These are phyloP conservation scores for Aspidiotus destructor DNA, from an alignment of 2,888 invertebrate species.

Conservation along the genomic window DNA sequence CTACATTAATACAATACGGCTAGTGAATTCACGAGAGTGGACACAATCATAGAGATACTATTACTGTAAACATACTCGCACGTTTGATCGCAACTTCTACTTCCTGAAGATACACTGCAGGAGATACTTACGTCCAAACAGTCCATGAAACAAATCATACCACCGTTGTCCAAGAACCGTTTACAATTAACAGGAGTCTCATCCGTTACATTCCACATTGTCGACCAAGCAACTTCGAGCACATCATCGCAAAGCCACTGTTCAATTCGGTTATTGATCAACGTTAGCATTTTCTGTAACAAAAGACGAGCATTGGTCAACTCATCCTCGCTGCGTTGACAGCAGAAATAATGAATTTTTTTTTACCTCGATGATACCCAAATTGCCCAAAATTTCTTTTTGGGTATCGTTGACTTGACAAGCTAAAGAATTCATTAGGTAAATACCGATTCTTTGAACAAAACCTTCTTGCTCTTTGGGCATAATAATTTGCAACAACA, in stretches of 20 bases:
- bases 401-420: constrained; percentile 92
- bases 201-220: constrained; percentile 98
- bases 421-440: constrained; percentile 86
- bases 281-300: constrained; percentile 54
- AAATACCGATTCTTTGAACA: constrained; percentile 88
- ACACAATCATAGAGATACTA: too few relatives aligned
- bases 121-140: constrained; percentile 64
- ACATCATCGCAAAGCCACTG: constrained; percentile 82
- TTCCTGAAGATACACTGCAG: not conserved
- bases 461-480: constrained; percentile 79
- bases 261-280: constrained; percentile 72
- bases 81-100: not conserved
- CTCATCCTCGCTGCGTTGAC: not conserved
- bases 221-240: constrained; percentile 95
- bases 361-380: constrained; percentile 73
- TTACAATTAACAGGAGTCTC: constrained; percentile 92
- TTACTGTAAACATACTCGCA: not conserved
- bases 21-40: too few relatives aligned
- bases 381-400: constrained; percentile 79
- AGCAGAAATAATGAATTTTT: constrained; percentile 12
- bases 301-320: not conserved
- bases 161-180: constrained; percentile 74
- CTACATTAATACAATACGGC: too few relatives aligned
- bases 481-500: constrained; percentile 70
- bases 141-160: constrained; percentile 80